These are phyloP conservation scores for Apamea anceps DNA, from an alignment of 2,888 invertebrate genomes.

Conservation along the genomic window DNA sequence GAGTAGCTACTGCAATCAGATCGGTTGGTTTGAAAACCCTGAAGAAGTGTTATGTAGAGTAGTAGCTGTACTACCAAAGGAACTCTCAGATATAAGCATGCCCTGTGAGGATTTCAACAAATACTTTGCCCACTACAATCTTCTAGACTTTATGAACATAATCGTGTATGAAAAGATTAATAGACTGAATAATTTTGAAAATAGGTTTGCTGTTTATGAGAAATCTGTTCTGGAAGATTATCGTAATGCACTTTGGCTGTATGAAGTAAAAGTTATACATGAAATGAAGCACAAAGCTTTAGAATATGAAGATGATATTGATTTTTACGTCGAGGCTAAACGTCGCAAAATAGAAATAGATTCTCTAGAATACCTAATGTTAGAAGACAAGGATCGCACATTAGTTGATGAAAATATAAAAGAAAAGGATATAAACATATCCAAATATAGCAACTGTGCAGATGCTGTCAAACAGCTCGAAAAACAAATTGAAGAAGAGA, in stretches of 20 bases:
- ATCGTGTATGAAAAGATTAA: conserved; percentile 90
- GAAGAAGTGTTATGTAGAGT: conserved; percentile 88
- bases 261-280: conserved; percentile 78
- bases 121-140: conserved; percentile 85
- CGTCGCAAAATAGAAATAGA: conserved; percentile 84
- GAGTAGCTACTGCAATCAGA: conserved; percentile 86
- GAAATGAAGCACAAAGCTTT: conserved; percentile 83
- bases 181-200: conserved; percentile 84
- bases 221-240: conserved; percentile 88
- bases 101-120: conserved; percentile 79
- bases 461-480: conserved; percentile 86
- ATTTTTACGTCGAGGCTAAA: conserved; percentile 81
- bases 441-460: conserved; percentile 78
- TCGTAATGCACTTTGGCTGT: conserved; percentile 91
- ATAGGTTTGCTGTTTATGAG: conserved; percentile 90
- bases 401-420: conserved; percentile 82
- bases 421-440: conserved; percentile 78
- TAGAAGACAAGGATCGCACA: conserved; percentile 84
- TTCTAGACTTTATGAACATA: conserved; percentile 89
- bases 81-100: conserved; percentile 82
- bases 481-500: conserved; percentile 84
- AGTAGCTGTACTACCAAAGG: conserved; percentile 83
- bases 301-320: conserved; percentile 82
- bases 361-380: conserved; percentile 81
- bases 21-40: conserved; percentile 87